A percentile compares a stretch with the other conserved stretches of the same genome.
Conservation (phyloP, 2,888 invertebrate species). For the Dynastes hyllus region DNA sequence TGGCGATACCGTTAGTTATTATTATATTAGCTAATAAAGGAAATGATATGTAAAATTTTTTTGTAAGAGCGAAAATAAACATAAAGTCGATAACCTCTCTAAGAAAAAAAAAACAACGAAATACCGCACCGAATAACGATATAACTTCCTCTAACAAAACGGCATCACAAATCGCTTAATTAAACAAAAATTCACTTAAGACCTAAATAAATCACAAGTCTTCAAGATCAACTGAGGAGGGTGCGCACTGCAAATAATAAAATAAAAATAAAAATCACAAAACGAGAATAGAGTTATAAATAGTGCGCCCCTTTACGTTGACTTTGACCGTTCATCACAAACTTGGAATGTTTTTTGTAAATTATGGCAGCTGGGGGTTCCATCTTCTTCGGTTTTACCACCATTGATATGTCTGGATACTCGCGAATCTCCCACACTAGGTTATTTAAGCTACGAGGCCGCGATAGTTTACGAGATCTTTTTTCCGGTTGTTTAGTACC, state of each 20-base stretch:
- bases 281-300: constrained; percentile 55
- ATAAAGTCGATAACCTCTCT: constrained; percentile 39
- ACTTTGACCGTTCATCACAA: constrained; percentile 56
- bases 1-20: constrained; percentile 36
- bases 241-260: constrained; percentile 35
- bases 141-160: constrained; percentile 47
- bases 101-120: constrained; percentile 6
- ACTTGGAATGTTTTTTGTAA: constrained; percentile 59
- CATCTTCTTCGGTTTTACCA: constrained; percentile 66
- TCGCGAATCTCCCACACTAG: constrained; percentile 84
- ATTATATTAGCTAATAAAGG: constrained; percentile 44
- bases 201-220: constrained; percentile 50
- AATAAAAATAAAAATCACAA: constrained; percentile 57
- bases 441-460: constrained; percentile 90
- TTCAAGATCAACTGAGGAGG: constrained; percentile 40
- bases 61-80: constrained; percentile 27
- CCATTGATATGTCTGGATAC: constrained; percentile 68
- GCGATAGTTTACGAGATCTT: constrained; percentile 84
- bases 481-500: constrained; percentile 88
- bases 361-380: constrained; percentile 69
- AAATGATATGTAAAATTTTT: constrained; percentile 42
- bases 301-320: constrained; percentile 60
- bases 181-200: constrained; percentile 49
- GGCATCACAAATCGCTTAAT: constrained; percentile 49
- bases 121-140: constrained; percentile 39